phyloP scores from a whole-genome alignment of 2,888 invertebrate genomes.

The Netelia inedita region DNA sequence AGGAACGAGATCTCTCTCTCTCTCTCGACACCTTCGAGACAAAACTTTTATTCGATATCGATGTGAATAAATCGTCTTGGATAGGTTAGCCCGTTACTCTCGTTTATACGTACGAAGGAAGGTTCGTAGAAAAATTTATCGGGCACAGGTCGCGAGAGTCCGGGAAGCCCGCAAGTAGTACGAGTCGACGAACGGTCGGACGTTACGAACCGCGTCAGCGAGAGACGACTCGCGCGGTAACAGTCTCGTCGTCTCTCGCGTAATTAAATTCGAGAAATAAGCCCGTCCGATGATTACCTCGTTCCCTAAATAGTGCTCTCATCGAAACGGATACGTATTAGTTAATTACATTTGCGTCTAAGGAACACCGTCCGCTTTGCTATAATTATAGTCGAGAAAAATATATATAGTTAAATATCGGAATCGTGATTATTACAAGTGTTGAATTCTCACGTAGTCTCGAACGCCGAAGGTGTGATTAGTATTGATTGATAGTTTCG shows the following conservation, averaged over 20 bases:
- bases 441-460: not conserved
- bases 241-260: not conserved
- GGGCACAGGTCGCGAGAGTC: not conserved
- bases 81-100: not conserved
- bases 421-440: not conserved
- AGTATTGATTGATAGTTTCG: constrained; percentile 29
- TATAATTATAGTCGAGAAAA: not conserved
- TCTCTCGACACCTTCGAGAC: constrained; percentile 1
- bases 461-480: constrained; percentile 29
- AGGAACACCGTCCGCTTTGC: not conserved
- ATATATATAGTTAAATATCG: not conserved
- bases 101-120: not conserved
- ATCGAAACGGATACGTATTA: constrained; percentile 24
- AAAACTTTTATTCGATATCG: constrained; percentile 8
- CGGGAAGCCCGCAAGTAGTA: constrained; percentile 39
- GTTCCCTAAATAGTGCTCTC: constrained; percentile 10
- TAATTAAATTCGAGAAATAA: not conserved
- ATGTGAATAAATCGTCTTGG: constrained; percentile 1
- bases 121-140: constrained; percentile 5
- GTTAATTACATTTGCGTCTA: constrained; percentile 33
- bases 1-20: not conserved
- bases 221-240: not conserved
- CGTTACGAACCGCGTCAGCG: constrained; percentile 4
- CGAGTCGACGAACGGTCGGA: constrained; percentile 54
- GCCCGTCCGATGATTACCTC: constrained; percentile 2